Evolutionary conservation across 2,888 invertebrate species (phyloP).

Genomic region (Trissolcus brochymenae): DNA sequence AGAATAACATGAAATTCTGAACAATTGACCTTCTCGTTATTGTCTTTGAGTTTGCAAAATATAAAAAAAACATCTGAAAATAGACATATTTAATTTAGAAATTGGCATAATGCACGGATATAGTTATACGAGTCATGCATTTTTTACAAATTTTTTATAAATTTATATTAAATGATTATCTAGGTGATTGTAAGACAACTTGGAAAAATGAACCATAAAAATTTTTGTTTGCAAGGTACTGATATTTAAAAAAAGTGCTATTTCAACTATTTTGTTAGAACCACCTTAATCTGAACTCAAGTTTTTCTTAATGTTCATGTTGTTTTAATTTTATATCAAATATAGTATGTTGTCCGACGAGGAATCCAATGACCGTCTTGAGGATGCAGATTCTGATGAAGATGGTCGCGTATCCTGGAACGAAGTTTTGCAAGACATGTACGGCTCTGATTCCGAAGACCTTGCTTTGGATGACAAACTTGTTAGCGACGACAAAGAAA

Average conservation of each 20-base stretch:
- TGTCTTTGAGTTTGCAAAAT: too few species aligned
- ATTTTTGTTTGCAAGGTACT: too few species aligned
- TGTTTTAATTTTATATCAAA: not conserved
- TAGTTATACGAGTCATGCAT: too few species aligned
- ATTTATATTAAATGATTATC: too few species aligned
- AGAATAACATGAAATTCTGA: too few species aligned
- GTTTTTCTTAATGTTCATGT: not conserved
- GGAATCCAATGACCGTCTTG: slow-evolving; percentile 90
- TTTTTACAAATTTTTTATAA: too few species aligned
- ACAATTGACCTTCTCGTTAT: too few species aligned
- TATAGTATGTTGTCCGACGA: slow-evolving; percentile 88
- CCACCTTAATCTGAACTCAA: not conserved
- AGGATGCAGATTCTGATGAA: slow-evolving; percentile 89
- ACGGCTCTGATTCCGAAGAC: slow-evolving; percentile 84
- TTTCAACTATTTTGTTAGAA: not conserved
- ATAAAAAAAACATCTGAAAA: too few species aligned
- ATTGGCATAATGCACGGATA: too few species aligned
- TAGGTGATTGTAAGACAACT: too few species aligned
- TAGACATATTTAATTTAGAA: too few species aligned
- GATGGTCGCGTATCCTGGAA: slow-evolving; percentile 85
- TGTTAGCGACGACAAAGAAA: slow-evolving; percentile 87
- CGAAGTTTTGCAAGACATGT: slow-evolving; percentile 93
- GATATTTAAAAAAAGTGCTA: not conserved
- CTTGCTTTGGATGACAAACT: slow-evolving; percentile 78
- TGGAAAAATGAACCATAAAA: too few species aligned